A percentile compares a stretch with the other conserved stretches of the same genome.
Evolutionary conservation across 2,797 vertebrate species (phyloP).

Genomic region (Sebastiscus albofasciatus): DNA sequence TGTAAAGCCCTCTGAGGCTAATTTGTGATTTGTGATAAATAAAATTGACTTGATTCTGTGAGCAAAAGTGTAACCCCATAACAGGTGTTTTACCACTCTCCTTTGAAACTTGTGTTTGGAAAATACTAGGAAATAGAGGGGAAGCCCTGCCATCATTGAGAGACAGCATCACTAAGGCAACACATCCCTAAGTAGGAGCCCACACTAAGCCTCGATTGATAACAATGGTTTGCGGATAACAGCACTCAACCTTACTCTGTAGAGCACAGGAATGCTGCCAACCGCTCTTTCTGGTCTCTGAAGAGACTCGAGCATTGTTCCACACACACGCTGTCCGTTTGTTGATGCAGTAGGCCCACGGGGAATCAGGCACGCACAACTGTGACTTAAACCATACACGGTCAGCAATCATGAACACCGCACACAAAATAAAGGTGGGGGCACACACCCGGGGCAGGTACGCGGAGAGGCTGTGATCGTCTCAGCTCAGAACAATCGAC

Average conservation of each 20-base stretch:
- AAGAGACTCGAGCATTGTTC: neutral
- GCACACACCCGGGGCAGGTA: neutral
- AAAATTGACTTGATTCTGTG: neutral
- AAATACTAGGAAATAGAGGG: neutral
- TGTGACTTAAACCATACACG: neutral
- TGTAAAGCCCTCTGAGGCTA: too few relatives aligned
- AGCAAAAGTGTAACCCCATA: neutral
- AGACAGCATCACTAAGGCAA: neutral
- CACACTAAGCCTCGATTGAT: neutral
- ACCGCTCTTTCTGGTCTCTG: neutral
- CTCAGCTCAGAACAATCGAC: conserved; percentile 27
- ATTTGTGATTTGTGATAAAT: too few relatives aligned
- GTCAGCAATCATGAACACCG: neutral
- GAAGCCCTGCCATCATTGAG: neutral
- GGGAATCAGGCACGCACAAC: neutral
- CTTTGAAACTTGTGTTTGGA: neutral
- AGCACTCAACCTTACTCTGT: neutral
- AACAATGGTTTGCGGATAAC: neutral
- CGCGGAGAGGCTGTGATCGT: conserved; percentile 11
- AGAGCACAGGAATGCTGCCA: neutral
- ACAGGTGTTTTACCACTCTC: neutral
- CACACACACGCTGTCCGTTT: neutral
- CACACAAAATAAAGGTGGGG: neutral
- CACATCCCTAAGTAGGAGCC: neutral
- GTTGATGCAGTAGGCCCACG: neutral